Conservation (phyloP, 2,113 vertebrate genomes). For the Odocoileus hemionus region DNA sequence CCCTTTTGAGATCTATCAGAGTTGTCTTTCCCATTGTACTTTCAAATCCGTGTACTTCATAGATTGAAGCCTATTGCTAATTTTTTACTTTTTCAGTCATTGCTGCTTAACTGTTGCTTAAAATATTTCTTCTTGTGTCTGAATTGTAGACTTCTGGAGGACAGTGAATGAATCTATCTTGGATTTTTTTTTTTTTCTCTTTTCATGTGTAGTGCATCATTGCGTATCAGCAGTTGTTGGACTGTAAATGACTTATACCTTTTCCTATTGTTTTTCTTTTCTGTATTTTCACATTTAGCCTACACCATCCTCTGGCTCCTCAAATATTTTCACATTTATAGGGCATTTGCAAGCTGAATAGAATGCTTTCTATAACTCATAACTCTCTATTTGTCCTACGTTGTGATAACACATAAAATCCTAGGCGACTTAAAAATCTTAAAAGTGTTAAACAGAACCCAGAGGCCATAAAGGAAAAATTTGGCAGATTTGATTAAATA, state of each 20-base stretch:
- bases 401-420: not conserved
- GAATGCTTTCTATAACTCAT: not conserved
- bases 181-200: not conserved
- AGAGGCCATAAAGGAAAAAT: not conserved
- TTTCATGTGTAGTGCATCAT: not conserved
- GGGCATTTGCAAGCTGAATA: not conserved
- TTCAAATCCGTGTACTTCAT: not conserved
- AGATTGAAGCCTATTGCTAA: not conserved
- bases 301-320: not conserved
- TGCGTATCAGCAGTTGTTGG: not conserved
- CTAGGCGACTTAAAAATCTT: not conserved
- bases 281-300: not conserved
- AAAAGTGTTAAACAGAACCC: not conserved
- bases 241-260: not conserved
- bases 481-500: not conserved
- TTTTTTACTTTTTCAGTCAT: not conserved
- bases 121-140: not conserved
- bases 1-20: not conserved
- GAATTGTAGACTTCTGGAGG: not conserved
- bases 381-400: not conserved
- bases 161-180: not conserved
- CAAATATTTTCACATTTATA: not conserved
- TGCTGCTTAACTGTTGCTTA: not conserved
- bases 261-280: not conserved
- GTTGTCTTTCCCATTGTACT: not conserved